Evolutionary conservation across 2,888 invertebrate species (phyloP).

Genomic region (Callyntrura sp.): DNA sequence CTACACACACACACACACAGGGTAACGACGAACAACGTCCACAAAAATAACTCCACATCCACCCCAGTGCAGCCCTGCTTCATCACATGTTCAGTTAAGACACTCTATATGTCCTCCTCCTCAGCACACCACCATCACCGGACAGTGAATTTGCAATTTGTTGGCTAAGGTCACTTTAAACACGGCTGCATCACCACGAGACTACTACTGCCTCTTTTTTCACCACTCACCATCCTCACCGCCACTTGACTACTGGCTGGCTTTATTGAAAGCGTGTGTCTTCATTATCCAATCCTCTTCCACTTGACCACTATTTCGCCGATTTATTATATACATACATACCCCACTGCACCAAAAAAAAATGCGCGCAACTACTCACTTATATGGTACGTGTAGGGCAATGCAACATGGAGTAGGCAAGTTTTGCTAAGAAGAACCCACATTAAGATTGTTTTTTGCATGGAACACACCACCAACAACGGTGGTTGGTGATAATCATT

Average conservation of each 20-base stretch:
- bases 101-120: no score
- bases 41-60: no score
- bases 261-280: neutral
- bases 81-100: neutral
- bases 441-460: neutral
- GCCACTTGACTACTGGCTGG: slow-evolving; percentile 1
- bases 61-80: no score
- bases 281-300: neutral
- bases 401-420: neutral
- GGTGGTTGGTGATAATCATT: neutral
- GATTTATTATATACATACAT: no score
- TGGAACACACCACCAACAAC: neutral
- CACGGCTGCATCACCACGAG: neutral
- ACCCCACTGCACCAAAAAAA: no score
- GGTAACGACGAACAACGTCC: no score
- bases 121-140: no score
- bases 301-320: neutral
- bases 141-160: slow-evolving; percentile 30
- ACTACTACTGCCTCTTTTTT: neutral
- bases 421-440: neutral
- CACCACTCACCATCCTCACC: neutral
- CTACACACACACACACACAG: no score
- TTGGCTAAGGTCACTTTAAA: slow-evolving; percentile 41
- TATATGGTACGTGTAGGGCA: no score
- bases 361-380: neutral